Conservation (phyloP, 2,888 invertebrate species). For the Agrenia bidenticulata region DNA sequence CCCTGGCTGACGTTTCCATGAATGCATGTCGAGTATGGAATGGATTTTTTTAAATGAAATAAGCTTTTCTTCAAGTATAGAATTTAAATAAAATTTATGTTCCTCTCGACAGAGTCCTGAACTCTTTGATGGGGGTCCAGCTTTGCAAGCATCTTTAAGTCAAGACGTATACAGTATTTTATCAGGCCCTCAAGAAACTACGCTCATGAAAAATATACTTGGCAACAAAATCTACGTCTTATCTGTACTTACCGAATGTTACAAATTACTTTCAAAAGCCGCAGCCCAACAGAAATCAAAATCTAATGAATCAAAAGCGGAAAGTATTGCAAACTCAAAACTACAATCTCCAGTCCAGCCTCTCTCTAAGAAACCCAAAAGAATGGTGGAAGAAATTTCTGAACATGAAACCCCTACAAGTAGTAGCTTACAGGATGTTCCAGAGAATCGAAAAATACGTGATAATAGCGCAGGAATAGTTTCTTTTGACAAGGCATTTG, state of each 20-base stretch:
- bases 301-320: background rate
- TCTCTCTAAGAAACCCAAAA: too few relatives aligned
- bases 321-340: background rate
- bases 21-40: slow-evolving; percentile 39
- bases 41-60: too few relatives aligned
- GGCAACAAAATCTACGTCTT: slow-evolving; percentile 32
- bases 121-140: slow-evolving; percentile 37
- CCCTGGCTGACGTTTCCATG: slow-evolving; percentile 35
- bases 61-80: too few relatives aligned
- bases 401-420: background rate
- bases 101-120: slow-evolving; percentile 37
- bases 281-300: background rate
- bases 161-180: slow-evolving; percentile 36
- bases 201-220: background rate
- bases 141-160: slow-evolving; percentile 26
- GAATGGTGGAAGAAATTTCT: background rate
- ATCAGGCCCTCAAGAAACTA: slow-evolving; percentile 15
- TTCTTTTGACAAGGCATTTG: background rate
- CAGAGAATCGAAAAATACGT: too few relatives aligned
- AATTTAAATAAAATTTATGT: too few relatives aligned
- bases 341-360: background rate
- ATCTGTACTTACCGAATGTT: slow-evolving; percentile 41
- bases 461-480: background rate
- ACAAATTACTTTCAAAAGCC: slow-evolving; percentile 19
- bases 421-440: too few relatives aligned